Conservation (phyloP, 2,797 vertebrate genomes). For the Enteromius trimaculatus region DNA sequence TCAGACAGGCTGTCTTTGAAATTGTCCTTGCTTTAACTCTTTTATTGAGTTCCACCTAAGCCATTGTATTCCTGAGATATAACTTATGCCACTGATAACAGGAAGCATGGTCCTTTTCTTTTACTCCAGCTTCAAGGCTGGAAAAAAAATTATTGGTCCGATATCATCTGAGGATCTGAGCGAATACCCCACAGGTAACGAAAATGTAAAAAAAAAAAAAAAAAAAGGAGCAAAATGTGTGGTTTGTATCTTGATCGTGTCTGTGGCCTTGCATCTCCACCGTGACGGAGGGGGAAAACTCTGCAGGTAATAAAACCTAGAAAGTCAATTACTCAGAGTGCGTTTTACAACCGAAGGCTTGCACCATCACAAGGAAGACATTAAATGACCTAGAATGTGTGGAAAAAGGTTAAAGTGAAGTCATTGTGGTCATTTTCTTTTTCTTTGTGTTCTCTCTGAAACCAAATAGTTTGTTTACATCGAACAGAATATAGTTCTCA, state of each 20-base stretch:
- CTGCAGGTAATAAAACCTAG: slow-evolving; percentile 61
- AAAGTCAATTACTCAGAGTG: slow-evolving; percentile 59
- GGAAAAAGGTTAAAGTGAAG: slow-evolving; percentile 60
- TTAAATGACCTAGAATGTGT: slow-evolving; percentile 56
- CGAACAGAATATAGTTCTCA: slow-evolving; percentile 31
- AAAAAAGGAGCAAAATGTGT: slow-evolving; percentile 46
- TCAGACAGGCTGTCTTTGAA: slow-evolving; percentile 78
- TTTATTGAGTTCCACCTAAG: slow-evolving; percentile 80
- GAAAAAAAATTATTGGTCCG: slow-evolving; percentile 54
- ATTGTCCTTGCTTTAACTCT: slow-evolving; percentile 76
- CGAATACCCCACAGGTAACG: not conserved
- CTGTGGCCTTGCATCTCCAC: slow-evolving; percentile 57
- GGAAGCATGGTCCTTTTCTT: slow-evolving; percentile 52
- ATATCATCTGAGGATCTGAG: not conserved
- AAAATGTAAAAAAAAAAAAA: not conserved
- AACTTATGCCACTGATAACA: slow-evolving; percentile 80
- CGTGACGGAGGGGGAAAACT: slow-evolving; percentile 61
- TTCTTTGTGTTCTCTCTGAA: slow-evolving; percentile 45
- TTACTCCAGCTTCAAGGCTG: slow-evolving; percentile 62
- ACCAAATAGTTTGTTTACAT: slow-evolving; percentile 9
- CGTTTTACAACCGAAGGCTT: slow-evolving; percentile 60
- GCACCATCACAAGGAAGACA: slow-evolving; percentile 59
- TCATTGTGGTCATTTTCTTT: slow-evolving; percentile 8
- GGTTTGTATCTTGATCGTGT: slow-evolving; percentile 65
- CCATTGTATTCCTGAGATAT: slow-evolving; percentile 82